Evolutionary conservation across 2,888 invertebrate species (phyloP).

Genomic region (Panzeria rudis): DNA sequence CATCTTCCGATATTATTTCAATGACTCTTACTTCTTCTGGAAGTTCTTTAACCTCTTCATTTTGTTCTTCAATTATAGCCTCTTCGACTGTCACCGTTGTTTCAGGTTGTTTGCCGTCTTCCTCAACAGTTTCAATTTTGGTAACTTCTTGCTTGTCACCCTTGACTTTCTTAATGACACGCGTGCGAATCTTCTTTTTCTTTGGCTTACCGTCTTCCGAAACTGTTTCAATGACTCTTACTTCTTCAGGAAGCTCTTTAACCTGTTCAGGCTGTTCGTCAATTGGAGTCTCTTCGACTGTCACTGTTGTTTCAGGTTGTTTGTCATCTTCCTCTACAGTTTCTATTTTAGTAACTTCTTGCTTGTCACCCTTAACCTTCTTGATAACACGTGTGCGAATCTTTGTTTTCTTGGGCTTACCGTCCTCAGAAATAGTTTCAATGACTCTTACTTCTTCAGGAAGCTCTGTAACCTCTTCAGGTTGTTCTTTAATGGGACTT

Average conservation of each 20-base stretch:
- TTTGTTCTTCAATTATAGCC: neutral
- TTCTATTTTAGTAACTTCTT: conserved; percentile 72
- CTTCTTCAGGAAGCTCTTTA: conserved; percentile 19
- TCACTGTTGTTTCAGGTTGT: conserved; percentile 25
- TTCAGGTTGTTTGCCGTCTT: conserved; percentile 37
- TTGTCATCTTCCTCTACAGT: conserved; percentile 51
- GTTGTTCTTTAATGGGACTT: neutral
- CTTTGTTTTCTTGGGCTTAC: conserved; percentile 7
- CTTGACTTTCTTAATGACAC: conserved; percentile 23
- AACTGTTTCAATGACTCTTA: conserved; percentile 14
- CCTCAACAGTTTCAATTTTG: conserved; percentile 37
- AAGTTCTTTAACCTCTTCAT: conserved; percentile 3
- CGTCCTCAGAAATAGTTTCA: neutral
- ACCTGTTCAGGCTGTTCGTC: conserved; percentile 17
- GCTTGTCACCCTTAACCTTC: conserved; percentile 2
- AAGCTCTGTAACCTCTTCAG: neutral
- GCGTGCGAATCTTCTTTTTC: conserved; percentile 34
- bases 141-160: conserved; percentile 33
- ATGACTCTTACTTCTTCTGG: conserved; percentile 17
- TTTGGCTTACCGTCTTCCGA: conserved; percentile 21
- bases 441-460: conserved; percentile 11
- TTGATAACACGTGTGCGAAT: conserved; percentile 16
- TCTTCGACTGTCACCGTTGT: conserved; percentile 31
- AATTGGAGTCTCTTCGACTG: conserved; percentile 6
- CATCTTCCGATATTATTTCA: conserved; percentile 15